Percentiles rank a stretch among this genome's conserved stretches.
Evolutionary conservation across 2,888 invertebrate genomes (phyloP).

Genomic region (Pammene fasciana): DNA sequence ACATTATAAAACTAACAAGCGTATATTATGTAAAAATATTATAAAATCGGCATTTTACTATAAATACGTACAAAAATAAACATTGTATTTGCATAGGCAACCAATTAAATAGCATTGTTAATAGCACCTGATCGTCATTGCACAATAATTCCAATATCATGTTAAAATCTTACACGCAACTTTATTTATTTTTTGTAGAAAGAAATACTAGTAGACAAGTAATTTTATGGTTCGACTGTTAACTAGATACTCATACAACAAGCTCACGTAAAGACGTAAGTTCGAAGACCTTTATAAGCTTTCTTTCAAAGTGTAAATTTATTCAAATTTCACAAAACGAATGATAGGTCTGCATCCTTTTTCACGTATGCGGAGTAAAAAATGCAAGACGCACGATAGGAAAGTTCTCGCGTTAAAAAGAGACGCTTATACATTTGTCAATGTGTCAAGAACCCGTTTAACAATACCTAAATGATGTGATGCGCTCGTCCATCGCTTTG

Average conservation of each 20-base stretch:
- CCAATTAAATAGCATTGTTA: too few species aligned
- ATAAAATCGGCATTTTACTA: too few species aligned
- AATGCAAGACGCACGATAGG: conserved; percentile 47
- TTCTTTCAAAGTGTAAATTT: conserved; percentile 80
- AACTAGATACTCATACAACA: conserved; percentile 12
- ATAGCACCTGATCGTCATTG: too few species aligned
- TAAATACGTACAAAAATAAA: too few species aligned
- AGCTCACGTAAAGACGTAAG: conserved; percentile 53
- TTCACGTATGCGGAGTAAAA: conserved; percentile 54
- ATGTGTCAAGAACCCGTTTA: conserved; percentile 58
- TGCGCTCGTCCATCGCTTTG: conserved; percentile 56
- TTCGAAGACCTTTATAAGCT: conserved; percentile 58
- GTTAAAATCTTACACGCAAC: too few species aligned
- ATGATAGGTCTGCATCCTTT: conserved; percentile 67
- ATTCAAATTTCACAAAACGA: conserved; percentile 78
- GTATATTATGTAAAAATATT: too few species aligned
- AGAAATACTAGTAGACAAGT: too few species aligned
- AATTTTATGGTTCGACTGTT: not conserved
- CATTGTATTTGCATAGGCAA: too few species aligned
- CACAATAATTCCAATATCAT: too few species aligned
- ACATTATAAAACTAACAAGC: too few species aligned
- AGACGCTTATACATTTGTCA: conserved; percentile 44
- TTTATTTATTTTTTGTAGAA: too few species aligned
- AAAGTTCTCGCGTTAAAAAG: conserved; percentile 44
- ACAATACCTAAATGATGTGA: conserved; percentile 62